Base-by-base conservation (phyloP, 2,797 vertebrate genomes). In the Ataeniobius toweri region DNA sequence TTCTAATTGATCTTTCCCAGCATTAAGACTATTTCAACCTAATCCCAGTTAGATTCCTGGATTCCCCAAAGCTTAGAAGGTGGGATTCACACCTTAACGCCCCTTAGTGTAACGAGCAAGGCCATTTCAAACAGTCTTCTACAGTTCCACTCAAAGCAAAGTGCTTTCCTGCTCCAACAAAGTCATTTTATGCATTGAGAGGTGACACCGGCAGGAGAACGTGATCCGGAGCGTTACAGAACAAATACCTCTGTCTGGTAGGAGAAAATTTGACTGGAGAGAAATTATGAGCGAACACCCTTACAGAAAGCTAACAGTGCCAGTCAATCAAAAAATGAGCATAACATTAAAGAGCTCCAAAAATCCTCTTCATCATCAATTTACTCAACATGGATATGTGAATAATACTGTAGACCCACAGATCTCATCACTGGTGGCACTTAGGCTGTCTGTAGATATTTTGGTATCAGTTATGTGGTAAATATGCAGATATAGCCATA, bases 1-100 rank as follows among this genome's bases (percentile, higher is more conserved):
- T 90, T 93, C 89, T 93, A 94, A 95, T 94, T 94, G 93, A 84
- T 70, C 85, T 93, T 94, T 91, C 89, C 75, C 84, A 86, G 91
- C 89, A 90, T 82, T 84, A 80, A 89, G 53, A 85, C 85, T 61
- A 81, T 90, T 88, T 90, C 74, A 80, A 53, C 79, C 81, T 93
- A 94, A 94, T 93, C 93, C 92, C 81, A 82, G 87, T 86, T 76
- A 90, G 91, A 93, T 87, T 93, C 92, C 88, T 78, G 56, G 82
- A 91, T 88, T 86, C 84, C 74, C 59, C 73, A 77, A 82, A 92
- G 88, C 88, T 89, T 80, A 88, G 89, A 90, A 86, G 86, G 80
- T 77, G 80, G 88, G 88, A 91, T 93, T 93, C 92, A 50, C 80
- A 81, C 87, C 70, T 72, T 90, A 89, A 88, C 87, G 84, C 90